Evolutionary conservation across 1,140 invertebrate species (phyloP).

Genomic region (Drosophila mauritiana): DNA sequence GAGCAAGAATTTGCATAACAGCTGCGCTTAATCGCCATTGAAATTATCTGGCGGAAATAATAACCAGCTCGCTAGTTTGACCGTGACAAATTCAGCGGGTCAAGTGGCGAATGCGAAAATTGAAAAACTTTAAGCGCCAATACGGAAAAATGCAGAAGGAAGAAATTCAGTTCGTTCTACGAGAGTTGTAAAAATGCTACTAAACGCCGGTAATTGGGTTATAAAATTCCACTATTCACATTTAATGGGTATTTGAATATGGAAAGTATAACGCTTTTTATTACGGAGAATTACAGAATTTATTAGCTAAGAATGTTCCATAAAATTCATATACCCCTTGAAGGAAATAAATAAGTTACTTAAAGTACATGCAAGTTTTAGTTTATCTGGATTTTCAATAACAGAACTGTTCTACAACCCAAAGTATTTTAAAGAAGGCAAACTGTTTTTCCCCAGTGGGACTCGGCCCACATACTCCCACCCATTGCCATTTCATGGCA

Average conservation of each 20-base stretch:
- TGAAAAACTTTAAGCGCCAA: background rate
- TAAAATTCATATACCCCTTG: too few relatives aligned
- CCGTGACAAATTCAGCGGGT: background rate
- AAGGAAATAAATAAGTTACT: too few relatives aligned
- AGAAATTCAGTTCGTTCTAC: background rate
- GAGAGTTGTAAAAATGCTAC: too few relatives aligned
- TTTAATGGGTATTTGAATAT: too few relatives aligned
- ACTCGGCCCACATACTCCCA: background rate
- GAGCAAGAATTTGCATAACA: background rate
- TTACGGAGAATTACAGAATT: too few relatives aligned
- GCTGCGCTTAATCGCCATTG: background rate
- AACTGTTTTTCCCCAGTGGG: background rate
- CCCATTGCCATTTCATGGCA: constrained; percentile 1
- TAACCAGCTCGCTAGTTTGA: background rate
- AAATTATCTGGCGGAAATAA: constrained; percentile 7
- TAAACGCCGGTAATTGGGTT: background rate
- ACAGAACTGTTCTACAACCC: too few relatives aligned
- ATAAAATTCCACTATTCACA: background rate
- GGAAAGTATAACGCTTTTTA: too few relatives aligned
- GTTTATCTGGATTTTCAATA: too few relatives aligned
- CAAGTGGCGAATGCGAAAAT: constrained; percentile 2
- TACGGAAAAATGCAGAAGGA: background rate
- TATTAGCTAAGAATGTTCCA: too few relatives aligned
- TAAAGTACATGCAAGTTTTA: background rate
- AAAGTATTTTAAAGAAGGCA: too few relatives aligned